Conservation (phyloP, 1,140 invertebrate species). For the Charaxes varanes region DNA sequence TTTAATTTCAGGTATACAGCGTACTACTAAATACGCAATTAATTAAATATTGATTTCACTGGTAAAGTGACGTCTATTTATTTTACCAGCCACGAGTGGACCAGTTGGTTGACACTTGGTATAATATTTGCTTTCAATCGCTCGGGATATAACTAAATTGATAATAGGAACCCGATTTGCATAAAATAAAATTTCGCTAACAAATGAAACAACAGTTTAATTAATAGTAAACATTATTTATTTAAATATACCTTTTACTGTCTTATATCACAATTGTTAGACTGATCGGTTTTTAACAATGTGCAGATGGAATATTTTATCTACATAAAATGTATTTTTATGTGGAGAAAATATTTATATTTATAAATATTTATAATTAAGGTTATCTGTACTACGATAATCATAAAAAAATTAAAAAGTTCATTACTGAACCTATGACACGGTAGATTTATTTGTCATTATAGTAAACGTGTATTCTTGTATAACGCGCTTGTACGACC, state of each 20-base stretch:
- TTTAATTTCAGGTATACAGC: conserved; percentile 2
- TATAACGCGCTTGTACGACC: no score
- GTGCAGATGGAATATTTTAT: no score
- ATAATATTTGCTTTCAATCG: conserved; percentile 7
- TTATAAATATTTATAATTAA: no score
- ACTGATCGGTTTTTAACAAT: conserved; percentile 13
- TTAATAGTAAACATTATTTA: conserved; percentile 15
- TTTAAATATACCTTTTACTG: conserved; percentile 20
- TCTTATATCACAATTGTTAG: conserved; percentile 28
- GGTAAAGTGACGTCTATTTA: conserved; percentile 7
- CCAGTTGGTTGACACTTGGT: conserved; percentile 6
- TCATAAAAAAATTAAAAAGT: no score
- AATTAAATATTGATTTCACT: not conserved
- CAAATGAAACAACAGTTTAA: conserved; percentile 15
- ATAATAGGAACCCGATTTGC: conserved; percentile 1
- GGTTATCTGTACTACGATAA: no score
- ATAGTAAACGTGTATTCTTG: no score
- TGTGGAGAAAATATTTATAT: no score
- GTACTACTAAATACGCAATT: conserved; percentile 1
- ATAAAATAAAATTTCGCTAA: conserved; percentile 2
- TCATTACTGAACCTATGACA: no score
- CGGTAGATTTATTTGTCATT: no score
- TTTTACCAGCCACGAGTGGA: not conserved
- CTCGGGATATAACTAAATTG: not conserved
- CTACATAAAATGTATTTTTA: no score